phyloP scores from a whole-genome alignment of 2,888 invertebrate genomes.

The Drosophila sordidula region DNA sequence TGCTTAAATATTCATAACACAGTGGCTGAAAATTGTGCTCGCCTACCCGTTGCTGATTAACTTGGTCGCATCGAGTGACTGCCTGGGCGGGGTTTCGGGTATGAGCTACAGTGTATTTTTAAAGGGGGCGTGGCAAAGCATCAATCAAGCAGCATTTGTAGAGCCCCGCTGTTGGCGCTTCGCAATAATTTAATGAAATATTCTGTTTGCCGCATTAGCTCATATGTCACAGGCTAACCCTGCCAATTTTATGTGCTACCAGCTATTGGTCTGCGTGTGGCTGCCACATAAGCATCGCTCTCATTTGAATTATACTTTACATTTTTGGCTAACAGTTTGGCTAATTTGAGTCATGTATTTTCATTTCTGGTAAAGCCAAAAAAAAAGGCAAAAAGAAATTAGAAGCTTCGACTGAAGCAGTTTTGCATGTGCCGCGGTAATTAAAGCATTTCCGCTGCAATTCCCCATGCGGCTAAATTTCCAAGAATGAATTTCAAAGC shows the following conservation, averaged over 20 bases:
- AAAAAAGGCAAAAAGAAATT: slow-evolving; percentile 23
- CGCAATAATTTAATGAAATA: slow-evolving; percentile 65
- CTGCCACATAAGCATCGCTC: slow-evolving; percentile 16
- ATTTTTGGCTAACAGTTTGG: slow-evolving; percentile 54
- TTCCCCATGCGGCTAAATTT: slow-evolving; percentile 30
- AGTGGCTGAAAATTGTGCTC: slow-evolving; percentile 42
- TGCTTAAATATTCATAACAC: slow-evolving; percentile 67
- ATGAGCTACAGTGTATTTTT: slow-evolving; percentile 6
- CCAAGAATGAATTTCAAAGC: slow-evolving; percentile 22
- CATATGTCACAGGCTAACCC: slow-evolving; percentile 8
- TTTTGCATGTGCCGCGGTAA: slow-evolving; percentile 62
- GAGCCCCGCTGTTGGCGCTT: slow-evolving; percentile 30
- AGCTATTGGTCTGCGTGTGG: slow-evolving; percentile 6
- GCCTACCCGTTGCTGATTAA: slow-evolving; percentile 62
- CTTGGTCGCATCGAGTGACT: slow-evolving; percentile 28
- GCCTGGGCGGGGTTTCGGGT: neutral
- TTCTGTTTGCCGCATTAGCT: slow-evolving; percentile 51
- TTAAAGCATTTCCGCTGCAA: slow-evolving; percentile 65
- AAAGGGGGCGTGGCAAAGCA: slow-evolving; percentile 29
- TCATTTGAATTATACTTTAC: slow-evolving; percentile 54
- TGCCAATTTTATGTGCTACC: neutral
- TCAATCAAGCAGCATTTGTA: slow-evolving; percentile 65
- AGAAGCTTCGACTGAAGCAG: slow-evolving; percentile 15
- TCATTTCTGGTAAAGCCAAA: slow-evolving; percentile 27
- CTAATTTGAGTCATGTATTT: slow-evolving; percentile 59